Conservation (phyloP, 2,888 invertebrate species). For the Thereva nobilitata region DNA sequence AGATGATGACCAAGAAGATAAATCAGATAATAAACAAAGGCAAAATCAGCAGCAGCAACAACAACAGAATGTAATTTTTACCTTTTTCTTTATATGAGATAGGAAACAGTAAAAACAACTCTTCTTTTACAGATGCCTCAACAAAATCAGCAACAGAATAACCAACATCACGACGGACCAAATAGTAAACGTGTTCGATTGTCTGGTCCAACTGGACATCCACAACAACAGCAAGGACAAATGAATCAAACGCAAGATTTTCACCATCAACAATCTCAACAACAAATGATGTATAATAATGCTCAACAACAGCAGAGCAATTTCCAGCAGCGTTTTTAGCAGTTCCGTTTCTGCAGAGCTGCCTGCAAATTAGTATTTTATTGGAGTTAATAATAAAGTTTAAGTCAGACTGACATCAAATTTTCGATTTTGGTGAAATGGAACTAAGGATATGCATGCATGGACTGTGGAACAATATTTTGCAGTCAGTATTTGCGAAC, state of each 20-base stretch:
- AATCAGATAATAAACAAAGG: slow-evolving; percentile 79
- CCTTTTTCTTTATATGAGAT: neutral
- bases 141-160: slow-evolving; percentile 54
- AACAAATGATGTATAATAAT: slow-evolving; percentile 74
- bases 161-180: slow-evolving; percentile 58
- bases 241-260: slow-evolving; percentile 50
- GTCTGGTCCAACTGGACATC: slow-evolving; percentile 60
- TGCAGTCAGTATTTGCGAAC: no score
- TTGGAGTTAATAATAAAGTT: neutral
- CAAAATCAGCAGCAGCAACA: slow-evolving; percentile 67
- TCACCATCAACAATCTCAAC: slow-evolving; percentile 62
- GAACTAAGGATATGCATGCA: no score
- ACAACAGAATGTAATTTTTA: slow-evolving; percentile 44
- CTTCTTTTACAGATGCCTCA: slow-evolving; percentile 38
- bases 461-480: no score
- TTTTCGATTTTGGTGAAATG: no score
- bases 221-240: slow-evolving; percentile 53
- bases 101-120: neutral
- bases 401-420: neutral
- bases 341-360: neutral
- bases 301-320: slow-evolving; percentile 67
- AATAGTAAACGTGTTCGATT: slow-evolving; percentile 69
- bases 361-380: neutral
- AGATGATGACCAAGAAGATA: slow-evolving; percentile 96
- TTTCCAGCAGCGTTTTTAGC: slow-evolving; percentile 71